These are phyloP conservation scores for Octomys mimax DNA, from an alignment of 2,797 vertebrate genomes.

Conservation along the genomic window DNA sequence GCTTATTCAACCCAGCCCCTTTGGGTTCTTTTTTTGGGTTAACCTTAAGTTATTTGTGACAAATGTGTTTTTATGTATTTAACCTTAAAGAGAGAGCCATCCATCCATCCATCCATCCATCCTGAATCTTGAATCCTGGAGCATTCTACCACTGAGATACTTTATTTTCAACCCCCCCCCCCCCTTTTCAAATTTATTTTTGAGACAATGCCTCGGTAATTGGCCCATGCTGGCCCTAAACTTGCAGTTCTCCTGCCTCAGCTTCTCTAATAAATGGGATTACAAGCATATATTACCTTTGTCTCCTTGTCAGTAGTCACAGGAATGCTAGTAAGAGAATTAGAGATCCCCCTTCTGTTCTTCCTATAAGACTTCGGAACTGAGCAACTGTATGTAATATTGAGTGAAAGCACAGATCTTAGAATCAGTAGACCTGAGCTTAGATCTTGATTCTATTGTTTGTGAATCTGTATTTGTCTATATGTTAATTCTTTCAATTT, in stretches of 20 bases:
- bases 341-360: not conserved
- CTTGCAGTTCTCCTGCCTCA: not conserved
- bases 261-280: not conserved
- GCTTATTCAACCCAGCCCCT: no score
- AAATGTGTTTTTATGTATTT: not conserved
- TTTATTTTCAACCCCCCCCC: not conserved
- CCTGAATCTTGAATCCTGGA: not conserved
- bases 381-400: not conserved
- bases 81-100: not conserved
- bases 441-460: slow-evolving; percentile 47
- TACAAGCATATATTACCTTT: not conserved
- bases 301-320: not conserved
- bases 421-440: not conserved
- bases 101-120: not conserved
- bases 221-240: not conserved
- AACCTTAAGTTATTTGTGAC: not conserved
- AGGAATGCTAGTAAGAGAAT: not conserved
- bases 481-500: not conserved
- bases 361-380: not conserved
- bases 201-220: not conserved
- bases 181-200: not conserved
- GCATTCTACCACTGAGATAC: not conserved
- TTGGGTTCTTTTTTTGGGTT: no score
- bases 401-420: not conserved
- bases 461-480: not conserved